Percentiles rank a stretch among this genome's conserved stretches.
These are phyloP conservation scores for Etheostoma spectabile DNA, from an alignment of 2,113 vertebrate species.

Conservation along the genomic window DNA sequence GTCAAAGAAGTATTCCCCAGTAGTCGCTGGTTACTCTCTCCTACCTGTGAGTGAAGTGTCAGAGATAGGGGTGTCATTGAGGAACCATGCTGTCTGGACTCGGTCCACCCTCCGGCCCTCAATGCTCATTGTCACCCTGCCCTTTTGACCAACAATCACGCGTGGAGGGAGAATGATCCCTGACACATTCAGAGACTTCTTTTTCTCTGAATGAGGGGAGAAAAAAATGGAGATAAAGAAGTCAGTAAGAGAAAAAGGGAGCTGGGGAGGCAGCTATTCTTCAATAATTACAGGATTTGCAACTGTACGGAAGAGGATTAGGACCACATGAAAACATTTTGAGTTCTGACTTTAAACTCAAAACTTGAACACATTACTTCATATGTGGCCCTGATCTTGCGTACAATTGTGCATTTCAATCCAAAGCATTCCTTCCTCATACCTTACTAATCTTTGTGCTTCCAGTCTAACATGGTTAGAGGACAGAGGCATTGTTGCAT, in stretches of 20 bases:
- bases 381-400: too few relatives aligned
- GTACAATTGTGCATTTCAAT: not conserved
- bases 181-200: conserved; percentile 83
- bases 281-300: not conserved
- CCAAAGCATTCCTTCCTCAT: not conserved
- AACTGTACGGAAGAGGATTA: too few relatives aligned
- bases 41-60: conserved; percentile 80
- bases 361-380: too few relatives aligned
- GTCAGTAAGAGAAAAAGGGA: not conserved
- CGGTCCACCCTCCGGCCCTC: conserved; percentile 82
- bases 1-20: not conserved
- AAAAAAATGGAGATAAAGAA: not conserved
- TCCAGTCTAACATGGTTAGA: not conserved
- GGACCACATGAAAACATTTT: too few relatives aligned
- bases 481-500: not conserved
- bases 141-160: conserved; percentile 81
- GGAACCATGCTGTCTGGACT: conserved; percentile 83
- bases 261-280: not conserved
- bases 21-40: not conserved
- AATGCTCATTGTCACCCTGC: conserved; percentile 81
- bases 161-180: conserved; percentile 83
- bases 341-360: too few relatives aligned
- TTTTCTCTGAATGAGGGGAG: conserved; percentile 75
- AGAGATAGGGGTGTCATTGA: conserved; percentile 80
- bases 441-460: not conserved